Evolutionary conservation across 2,113 vertebrate genomes (phyloP), one percentile per base, ranked within the genome.

Genomic region (Irena cyanogastra): DNA sequence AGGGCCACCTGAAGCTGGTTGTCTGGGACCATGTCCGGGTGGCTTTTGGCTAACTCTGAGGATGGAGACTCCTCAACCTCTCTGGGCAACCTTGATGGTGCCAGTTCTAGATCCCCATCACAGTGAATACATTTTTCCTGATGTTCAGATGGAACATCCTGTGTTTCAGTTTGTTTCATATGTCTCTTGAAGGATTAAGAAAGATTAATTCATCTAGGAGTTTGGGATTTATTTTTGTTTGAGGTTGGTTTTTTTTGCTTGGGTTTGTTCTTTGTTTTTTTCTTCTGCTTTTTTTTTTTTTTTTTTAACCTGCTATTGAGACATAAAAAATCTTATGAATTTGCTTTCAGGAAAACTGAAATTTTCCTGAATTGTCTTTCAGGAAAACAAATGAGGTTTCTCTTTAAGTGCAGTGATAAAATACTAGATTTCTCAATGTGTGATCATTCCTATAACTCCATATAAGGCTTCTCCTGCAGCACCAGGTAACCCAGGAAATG

Each of bases 241-340:
- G 10, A 5, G 3, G 4, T n/a, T 79, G 3, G 1, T 41, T 12
- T 18, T 24, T 9, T 54, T 44, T 4, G 6, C 5, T 61, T 61
- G 18, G 4, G 7, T 30, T 54, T 54, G 11, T 18, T 35, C 1
- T 35, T 16, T 41, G 7, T 8, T 6, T 26, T 23, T 26, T 12
- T 41, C 20, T 12, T 8, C 22, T 23, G 12, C 8, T 50, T 18
- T 72, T 19, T 72, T 63, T 3, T 14, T 42, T 8, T 21, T 37
- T 22, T 26, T 74, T 65, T 45, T 6, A 6, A 15, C 8, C 16
- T 56, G 52, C 2, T 83, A 57, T 41, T 53, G 53, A 81, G 79
- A 83, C 19, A 41, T 30, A 30, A 59, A 80, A 52, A 64, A 5
- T 30, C 27, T 45, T 44, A 66, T 41, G 19, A 63, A 76, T 44